phyloP scores from a whole-genome alignment of 2,113 vertebrate genomes.

The Raja brachyura region DNA sequence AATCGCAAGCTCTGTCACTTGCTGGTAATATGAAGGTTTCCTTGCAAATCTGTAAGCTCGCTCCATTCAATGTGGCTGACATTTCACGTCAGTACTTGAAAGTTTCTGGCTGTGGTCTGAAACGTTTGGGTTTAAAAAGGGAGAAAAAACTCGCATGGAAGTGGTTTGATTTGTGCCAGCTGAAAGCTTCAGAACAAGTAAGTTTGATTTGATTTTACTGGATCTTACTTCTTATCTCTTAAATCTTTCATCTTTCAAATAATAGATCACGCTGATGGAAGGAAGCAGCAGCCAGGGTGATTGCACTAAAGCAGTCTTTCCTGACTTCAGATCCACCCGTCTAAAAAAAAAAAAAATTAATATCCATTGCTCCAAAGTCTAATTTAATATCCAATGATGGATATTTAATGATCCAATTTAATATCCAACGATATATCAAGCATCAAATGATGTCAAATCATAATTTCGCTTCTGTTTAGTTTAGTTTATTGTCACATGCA shows the following conservation, averaged over 20 bases:
- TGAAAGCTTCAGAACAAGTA: conserved; percentile 4
- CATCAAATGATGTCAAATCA: not conserved
- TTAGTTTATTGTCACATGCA: no score
- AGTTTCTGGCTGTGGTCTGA: not conserved
- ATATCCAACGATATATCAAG: not conserved
- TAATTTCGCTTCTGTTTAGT: not conserved
- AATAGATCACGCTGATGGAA: not conserved
- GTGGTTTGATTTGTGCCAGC: not conserved
- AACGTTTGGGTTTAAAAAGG: conserved; percentile 6
- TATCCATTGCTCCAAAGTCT: not conserved
- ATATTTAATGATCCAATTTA: not conserved
- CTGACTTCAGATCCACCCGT: not conserved
- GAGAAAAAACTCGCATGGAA: not conserved
- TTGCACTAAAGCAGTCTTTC: not conserved
- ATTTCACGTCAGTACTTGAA: not conserved
- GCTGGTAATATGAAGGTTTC: not conserved
- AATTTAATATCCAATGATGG: not conserved
- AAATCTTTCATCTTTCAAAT: not conserved
- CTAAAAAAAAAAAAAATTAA: not conserved
- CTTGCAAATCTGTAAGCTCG: not conserved
- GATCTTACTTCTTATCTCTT: not conserved
- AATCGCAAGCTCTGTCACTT: no score
- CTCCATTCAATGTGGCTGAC: not conserved
- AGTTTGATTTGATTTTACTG: no score
- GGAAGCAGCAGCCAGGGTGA: not conserved